Evolutionary conservation across 2,797 vertebrate species (phyloP).

Genomic region (Merluccius polli): DNA sequence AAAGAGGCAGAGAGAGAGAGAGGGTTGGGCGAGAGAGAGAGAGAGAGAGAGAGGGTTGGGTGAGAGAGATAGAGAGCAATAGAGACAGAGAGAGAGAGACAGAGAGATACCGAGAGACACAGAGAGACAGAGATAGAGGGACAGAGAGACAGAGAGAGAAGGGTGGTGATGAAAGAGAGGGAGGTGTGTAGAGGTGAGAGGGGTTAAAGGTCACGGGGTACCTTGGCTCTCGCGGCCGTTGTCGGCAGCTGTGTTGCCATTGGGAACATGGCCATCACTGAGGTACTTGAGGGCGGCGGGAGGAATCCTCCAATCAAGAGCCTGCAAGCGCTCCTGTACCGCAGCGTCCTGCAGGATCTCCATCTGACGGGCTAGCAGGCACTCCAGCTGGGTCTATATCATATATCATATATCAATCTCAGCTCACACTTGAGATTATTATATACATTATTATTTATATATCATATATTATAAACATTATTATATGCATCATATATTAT

Average conservation of each 20-base stretch:
- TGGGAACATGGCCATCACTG: slow-evolving; percentile 80
- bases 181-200: background rate
- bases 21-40: background rate
- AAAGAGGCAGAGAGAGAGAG: background rate
- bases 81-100: background rate
- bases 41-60: background rate
- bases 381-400: slow-evolving; percentile 86
- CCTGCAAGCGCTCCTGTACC: slow-evolving; percentile 84
- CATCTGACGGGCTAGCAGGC: slow-evolving; percentile 91
- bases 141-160: background rate
- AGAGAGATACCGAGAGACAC: background rate
- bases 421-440: background rate
- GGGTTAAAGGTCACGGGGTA: slow-evolving; percentile 37
- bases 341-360: slow-evolving; percentile 91
- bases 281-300: slow-evolving; percentile 80
- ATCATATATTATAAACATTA: too few species aligned
- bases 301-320: slow-evolving; percentile 83
- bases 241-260: slow-evolving; percentile 73
- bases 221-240: slow-evolving; percentile 78
- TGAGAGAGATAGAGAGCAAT: background rate
- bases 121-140: background rate
- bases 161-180: background rate
- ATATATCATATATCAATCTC: background rate
- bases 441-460: background rate
- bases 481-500: too few species aligned